Conservation (phyloP, 2,888 invertebrate genomes). For the Suillia variegata region DNA sequence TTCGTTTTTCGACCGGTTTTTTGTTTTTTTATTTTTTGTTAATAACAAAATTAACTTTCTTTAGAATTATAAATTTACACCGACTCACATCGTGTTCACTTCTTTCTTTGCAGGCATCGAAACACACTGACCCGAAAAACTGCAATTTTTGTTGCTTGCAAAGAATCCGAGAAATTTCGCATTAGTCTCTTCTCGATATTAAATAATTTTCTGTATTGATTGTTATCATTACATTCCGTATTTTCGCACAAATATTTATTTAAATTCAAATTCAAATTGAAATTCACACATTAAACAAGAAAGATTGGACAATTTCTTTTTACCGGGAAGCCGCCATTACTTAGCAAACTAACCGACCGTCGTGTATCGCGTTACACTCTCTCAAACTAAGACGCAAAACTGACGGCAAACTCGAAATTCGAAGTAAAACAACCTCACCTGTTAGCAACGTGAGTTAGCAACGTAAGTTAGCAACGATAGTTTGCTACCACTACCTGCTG, state of each 20-base stretch:
- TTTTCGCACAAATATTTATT: neutral
- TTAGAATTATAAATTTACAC: neutral
- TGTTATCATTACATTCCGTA: neutral
- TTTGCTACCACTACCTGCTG: conserved; percentile 16
- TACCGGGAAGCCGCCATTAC: neutral
- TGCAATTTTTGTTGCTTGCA: conserved; percentile 9
- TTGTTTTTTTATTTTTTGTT: too few species aligned
- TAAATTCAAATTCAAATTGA: neutral
- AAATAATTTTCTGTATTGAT: too few species aligned
- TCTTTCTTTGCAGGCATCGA: neutral
- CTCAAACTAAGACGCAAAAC: neutral
- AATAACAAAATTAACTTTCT: conserved; percentile 11
- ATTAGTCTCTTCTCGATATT: too few species aligned
- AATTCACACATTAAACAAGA: neutral
- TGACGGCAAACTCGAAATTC: conserved; percentile 5
- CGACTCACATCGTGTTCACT: neutral
- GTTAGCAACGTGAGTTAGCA: neutral
- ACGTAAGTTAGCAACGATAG: neutral
- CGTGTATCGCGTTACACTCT: conserved; percentile 7
- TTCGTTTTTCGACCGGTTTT: too few species aligned
- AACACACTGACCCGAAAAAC: conserved; percentile 14
- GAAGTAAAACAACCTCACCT: neutral
- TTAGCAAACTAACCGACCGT: neutral
- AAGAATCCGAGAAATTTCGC: too few species aligned
- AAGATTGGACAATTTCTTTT: too few species aligned